Percentiles rank a stretch among this genome's conserved stretches.
Conservation (phyloP, 2,888 invertebrate genomes). For the Drosophila affinis region DNA sequence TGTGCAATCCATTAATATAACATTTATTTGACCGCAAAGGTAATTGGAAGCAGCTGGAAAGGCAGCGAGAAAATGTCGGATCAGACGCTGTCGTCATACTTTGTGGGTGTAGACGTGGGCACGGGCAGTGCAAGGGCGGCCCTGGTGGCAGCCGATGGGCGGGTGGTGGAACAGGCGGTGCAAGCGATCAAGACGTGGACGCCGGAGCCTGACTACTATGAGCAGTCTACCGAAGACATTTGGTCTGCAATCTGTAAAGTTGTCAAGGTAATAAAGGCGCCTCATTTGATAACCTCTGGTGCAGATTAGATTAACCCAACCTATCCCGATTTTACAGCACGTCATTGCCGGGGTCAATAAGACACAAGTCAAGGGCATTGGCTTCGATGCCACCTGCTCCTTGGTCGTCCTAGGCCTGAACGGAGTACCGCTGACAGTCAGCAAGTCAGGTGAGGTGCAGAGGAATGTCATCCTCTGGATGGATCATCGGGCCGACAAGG, state of each 20-base stretch:
- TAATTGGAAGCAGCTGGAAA: constrained; percentile 26
- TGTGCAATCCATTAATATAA: constrained; percentile 45
- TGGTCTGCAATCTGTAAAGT: constrained; percentile 89
- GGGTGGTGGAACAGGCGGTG: constrained; percentile 87
- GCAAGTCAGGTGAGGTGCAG: constrained; percentile 87
- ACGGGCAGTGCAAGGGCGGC: constrained; percentile 95
- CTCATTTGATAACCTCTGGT: constrained; percentile 50
- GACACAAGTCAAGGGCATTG: constrained; percentile 90
- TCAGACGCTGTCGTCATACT: constrained; percentile 83
- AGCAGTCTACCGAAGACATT: constrained; percentile 95
- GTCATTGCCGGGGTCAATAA: constrained; percentile 85
- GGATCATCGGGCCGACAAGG: constrained; percentile 93
- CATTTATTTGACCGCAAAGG: constrained; percentile 69
- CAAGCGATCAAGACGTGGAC: constrained; percentile 90
- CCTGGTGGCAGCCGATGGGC: constrained; percentile 88
- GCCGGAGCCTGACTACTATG: constrained; percentile 90
- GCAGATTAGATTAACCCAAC: constrained; percentile 55
- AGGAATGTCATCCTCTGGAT: constrained; percentile 96
- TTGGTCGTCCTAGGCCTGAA: constrained; percentile 91
- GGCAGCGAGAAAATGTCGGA: constrained; percentile 59
- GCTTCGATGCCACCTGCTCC: constrained; percentile 98
- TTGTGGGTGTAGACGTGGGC: constrained; percentile 96
- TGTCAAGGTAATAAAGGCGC: constrained; percentile 87
- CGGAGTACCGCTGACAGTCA: constrained; percentile 89
- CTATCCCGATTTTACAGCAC: constrained; percentile 84